Percentiles rank a stretch among this genome's conserved stretches.
These are phyloP conservation scores for Spheniscus mendiculus DNA, from an alignment of 2,113 vertebrate species.

Conservation along the genomic window DNA sequence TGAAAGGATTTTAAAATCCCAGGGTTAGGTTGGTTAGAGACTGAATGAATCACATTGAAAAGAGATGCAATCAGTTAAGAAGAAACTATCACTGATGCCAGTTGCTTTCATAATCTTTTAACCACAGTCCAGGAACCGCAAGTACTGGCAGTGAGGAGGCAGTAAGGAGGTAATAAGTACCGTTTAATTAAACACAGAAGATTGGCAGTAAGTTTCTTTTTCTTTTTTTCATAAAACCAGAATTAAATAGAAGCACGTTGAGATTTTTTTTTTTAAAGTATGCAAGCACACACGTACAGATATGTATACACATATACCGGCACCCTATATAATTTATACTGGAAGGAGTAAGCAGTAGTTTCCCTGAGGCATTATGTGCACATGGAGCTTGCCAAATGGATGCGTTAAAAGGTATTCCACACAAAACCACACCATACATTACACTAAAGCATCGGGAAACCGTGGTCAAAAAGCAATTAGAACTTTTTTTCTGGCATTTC, in stretches of 20 bases:
- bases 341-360: not conserved
- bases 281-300: not conserved
- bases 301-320: not conserved
- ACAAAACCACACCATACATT: not conserved
- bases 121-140: not conserved
- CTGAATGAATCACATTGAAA: conserved; percentile 7
- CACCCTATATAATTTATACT: not conserved
- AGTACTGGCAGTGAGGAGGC: not conserved
- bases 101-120: conserved; percentile 12
- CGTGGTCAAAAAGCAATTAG: not conserved
- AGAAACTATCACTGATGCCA: not conserved
- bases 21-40: not conserved
- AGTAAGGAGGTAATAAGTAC: not conserved
- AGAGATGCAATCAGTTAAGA: not conserved
- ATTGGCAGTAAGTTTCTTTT: not conserved
- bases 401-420: not conserved
- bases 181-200: not conserved
- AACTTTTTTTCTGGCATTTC: not conserved
- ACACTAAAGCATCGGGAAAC: not conserved
- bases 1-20: conserved; percentile 10
- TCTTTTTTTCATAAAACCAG: not conserved
- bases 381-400: not conserved
- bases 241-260: not conserved
- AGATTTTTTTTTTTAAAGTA: not conserved
- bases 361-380: not conserved